phyloP scores from a whole-genome alignment of 2,888 invertebrate genomes.

The Phortica okadai region DNA sequence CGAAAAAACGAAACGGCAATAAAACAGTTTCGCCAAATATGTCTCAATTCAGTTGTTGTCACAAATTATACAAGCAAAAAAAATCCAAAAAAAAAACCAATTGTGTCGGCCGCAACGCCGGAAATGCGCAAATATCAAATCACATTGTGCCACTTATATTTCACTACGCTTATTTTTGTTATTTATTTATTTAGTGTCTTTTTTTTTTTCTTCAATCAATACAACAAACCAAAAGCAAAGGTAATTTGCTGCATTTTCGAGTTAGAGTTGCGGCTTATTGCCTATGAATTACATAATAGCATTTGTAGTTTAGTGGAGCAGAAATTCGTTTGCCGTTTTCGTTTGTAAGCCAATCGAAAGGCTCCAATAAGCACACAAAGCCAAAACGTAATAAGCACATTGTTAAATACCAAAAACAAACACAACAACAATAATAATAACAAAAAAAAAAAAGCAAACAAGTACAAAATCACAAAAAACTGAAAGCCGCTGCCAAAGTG shows the following conservation, averaged over 20 bases:
- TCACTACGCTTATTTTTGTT: constrained; percentile 1
- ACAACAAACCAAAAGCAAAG: not conserved
- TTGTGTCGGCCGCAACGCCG: constrained; percentile 18
- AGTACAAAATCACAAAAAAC: not conserved
- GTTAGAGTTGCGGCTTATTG: constrained; percentile 12
- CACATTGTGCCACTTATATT: constrained; percentile 22
- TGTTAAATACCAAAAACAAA: constrained; percentile 11
- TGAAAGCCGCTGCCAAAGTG: constrained; percentile 27
- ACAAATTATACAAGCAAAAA: constrained; percentile 18
- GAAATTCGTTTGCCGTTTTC: constrained; percentile 36
- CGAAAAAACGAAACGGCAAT: not conserved
- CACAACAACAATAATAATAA: not conserved
- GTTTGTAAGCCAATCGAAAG: constrained; percentile 24
- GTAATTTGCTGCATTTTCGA: constrained; percentile 11
- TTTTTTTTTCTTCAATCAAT: constrained; percentile 6
- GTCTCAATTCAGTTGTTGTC: constrained; percentile 12
- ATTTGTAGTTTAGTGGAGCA: constrained; percentile 53
- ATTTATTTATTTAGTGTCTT: not conserved
- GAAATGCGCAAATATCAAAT: constrained; percentile 27
- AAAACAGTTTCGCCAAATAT: constrained; percentile 15
- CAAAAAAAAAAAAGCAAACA: not conserved
- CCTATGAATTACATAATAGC: constrained; percentile 24
- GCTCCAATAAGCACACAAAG: constrained; percentile 31
- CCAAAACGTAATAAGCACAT: constrained; percentile 3
- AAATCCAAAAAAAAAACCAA: not conserved